These are phyloP conservation scores for Mesocentrotus franciscanus DNA, from an alignment of 53 echinoderm and acorn worm genomes.

Conservation along the genomic window DNA sequence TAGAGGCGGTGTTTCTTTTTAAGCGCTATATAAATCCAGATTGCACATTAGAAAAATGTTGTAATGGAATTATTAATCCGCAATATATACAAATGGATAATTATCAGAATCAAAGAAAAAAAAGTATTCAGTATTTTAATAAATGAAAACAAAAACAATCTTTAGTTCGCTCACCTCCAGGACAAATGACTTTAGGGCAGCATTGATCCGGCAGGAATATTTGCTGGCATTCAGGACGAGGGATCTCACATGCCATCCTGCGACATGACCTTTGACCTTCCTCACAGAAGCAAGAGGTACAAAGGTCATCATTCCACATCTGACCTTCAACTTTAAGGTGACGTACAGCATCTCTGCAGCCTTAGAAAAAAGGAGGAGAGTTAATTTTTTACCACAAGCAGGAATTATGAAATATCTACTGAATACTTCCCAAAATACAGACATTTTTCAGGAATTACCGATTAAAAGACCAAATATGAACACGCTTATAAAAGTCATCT, in stretches of 20 bases:
- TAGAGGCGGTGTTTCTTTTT: no score
- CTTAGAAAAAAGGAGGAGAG: constrained; percentile 1
- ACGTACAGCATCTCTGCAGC: constrained; percentile 59
- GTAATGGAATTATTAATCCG: no score
- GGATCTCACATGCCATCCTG: constrained; percentile 56
- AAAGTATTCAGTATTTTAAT: no score
- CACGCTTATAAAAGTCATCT: no score
- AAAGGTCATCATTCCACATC: constrained; percentile 73
- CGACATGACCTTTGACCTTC: constrained; percentile 63
- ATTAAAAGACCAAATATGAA: no score
- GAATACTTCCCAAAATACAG: no score
- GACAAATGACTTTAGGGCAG: constrained; percentile 65
- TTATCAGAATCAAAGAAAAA: no score
- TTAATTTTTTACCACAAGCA: neutral
- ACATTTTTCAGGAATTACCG: no score
- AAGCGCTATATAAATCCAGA: no score
- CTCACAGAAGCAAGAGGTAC: constrained; percentile 71
- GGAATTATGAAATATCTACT: no score
- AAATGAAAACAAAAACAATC: neutral
- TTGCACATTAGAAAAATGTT: no score
- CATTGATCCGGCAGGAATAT: constrained; percentile 59
- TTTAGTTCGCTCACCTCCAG: constrained; percentile 24
- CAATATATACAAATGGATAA: no score
- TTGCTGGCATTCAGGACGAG: constrained; percentile 67
- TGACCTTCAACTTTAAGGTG: constrained; percentile 59